Conservation (phyloP, 1,140 invertebrate genomes). For the Oreohelix idahoensis region DNA sequence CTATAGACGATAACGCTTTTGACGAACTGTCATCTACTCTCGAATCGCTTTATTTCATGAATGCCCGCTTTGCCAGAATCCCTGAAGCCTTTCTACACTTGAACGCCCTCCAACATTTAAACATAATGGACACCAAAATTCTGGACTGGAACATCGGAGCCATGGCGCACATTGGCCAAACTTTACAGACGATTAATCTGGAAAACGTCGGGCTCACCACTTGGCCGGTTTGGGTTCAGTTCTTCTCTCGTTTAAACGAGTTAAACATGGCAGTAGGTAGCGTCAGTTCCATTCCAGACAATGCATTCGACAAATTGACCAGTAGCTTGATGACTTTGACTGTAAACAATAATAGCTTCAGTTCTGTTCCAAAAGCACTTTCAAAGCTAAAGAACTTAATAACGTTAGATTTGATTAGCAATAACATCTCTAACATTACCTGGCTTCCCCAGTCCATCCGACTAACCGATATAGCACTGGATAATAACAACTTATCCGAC, state of each 20-base stretch:
- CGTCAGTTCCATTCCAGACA: not conserved
- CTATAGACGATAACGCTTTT: constrained; percentile 3
- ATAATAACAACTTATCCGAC: not conserved
- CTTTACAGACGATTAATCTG: not conserved
- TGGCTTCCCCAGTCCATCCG: not conserved
- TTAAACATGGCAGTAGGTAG: not conserved
- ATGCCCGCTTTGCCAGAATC: not conserved
- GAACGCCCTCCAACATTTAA: not conserved
- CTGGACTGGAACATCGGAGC: not conserved
- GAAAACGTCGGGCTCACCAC: not conserved
- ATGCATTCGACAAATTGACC: not conserved
- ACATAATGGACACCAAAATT: not conserved
- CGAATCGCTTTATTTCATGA: not conserved
- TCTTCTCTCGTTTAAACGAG: not conserved
- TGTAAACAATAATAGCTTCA: not conserved
- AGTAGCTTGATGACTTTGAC: not conserved
- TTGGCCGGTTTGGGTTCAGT: not conserved
- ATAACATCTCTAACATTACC: not conserved
- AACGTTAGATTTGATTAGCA: not conserved
- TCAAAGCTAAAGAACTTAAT: not conserved
- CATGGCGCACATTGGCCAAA: not conserved
- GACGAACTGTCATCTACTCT: not conserved
- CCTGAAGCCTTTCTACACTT: not conserved
- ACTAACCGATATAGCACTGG: not conserved
- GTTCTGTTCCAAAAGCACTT: not conserved